Conservation (phyloP, 2,113 vertebrate species). For the Chaetorhynchus papuensis region DNA sequence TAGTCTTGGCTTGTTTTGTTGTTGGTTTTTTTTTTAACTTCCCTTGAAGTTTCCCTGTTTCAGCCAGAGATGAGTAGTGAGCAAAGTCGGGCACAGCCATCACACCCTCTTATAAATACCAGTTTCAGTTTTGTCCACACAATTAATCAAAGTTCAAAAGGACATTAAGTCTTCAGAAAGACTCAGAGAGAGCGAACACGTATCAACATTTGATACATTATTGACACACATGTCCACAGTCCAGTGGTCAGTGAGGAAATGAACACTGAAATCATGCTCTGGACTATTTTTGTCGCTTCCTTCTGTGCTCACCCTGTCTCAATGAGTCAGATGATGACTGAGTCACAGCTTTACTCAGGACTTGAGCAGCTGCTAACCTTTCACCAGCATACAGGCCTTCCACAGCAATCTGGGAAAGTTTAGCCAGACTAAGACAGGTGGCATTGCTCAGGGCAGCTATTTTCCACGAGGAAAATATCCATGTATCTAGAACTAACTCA, state of each 20-base stretch:
- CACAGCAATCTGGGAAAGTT: not conserved
- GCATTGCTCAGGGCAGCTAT: not conserved
- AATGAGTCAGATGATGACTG: not conserved
- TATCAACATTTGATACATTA: not conserved
- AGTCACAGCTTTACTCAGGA: not conserved
- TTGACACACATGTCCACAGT: not conserved
- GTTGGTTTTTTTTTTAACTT: not conserved
- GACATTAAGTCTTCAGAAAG: not conserved
- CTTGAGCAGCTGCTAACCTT: not conserved
- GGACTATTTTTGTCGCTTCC: not conserved
- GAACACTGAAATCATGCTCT: not conserved
- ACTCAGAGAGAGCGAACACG: not conserved
- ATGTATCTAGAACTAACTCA: not conserved
- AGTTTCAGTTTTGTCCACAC: not conserved
- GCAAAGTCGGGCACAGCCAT: accelerated
- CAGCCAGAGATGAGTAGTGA: not conserved
- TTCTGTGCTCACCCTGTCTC: not conserved
- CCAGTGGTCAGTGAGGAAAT: not conserved
- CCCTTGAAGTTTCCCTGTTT: not conserved
- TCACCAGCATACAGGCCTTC: not conserved
- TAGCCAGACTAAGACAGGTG: not conserved
- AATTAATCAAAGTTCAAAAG: not conserved
- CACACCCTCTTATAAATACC: not conserved
- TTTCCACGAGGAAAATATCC: not conserved
- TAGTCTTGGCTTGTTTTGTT: not conserved